Evolutionary conservation across 2,888 invertebrate species (phyloP).

Genomic region (Nomada lathburiana): DNA sequence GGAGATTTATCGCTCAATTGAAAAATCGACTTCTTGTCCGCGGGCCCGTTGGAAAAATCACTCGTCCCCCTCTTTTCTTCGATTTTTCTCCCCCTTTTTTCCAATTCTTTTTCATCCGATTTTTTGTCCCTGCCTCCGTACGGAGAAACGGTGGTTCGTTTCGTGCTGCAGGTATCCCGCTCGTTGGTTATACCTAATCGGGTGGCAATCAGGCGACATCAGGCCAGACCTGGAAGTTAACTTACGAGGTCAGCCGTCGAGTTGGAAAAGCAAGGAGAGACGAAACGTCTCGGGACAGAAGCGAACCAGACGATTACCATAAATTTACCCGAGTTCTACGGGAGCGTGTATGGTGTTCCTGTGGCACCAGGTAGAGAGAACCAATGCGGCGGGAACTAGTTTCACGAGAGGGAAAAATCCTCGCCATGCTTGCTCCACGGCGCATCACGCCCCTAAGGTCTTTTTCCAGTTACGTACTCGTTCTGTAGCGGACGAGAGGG

Average conservation of each 20-base stretch:
- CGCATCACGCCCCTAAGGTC: slow-evolving; percentile 5
- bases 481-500: too few species aligned
- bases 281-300: slow-evolving; percentile 48
- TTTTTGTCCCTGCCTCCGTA: neutral
- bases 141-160: slow-evolving; percentile 17
- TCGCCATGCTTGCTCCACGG: slow-evolving; percentile 65
- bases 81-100: too few species aligned
- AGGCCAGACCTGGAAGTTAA: slow-evolving; percentile 49
- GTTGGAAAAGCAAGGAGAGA: slow-evolving; percentile 46
- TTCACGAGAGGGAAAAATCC: slow-evolving; percentile 63
- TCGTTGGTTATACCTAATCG: slow-evolving; percentile 55
- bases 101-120: neutral
- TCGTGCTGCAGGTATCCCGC: slow-evolving; percentile 4
- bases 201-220: slow-evolving; percentile 58
- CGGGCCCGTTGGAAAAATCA: neutral
- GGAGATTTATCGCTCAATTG: slow-evolving; percentile 38
- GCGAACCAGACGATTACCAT: slow-evolving; percentile 77
- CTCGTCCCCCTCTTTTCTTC: neutral
- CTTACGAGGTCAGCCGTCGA: slow-evolving; percentile 57
- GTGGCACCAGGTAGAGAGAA: slow-evolving; percentile 68
- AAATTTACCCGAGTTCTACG: slow-evolving; percentile 77
- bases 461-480: neutral
- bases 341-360: slow-evolving; percentile 64
- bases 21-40: slow-evolving; percentile 17
- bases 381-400: slow-evolving; percentile 61